Base-by-base conservation (phyloP, 2,797 vertebrate genomes). In the Helicolenus hilgendorfi region DNA sequence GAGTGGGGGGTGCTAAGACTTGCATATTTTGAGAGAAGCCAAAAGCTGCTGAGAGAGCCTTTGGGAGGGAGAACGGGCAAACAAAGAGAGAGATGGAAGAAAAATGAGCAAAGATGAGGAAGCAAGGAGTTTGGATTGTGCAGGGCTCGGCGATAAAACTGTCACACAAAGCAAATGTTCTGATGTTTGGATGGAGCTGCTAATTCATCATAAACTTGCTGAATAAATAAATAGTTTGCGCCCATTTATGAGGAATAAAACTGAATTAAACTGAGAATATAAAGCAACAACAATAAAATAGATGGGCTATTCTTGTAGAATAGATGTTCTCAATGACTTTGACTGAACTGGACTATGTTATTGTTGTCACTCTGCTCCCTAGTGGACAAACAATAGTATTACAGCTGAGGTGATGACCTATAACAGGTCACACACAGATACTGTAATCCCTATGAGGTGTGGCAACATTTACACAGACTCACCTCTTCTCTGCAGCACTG, bases 41-140 rank as follows among this genome's bases (percentile, higher is more conserved):
- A 87, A 68, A 87, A 84, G 41, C 72, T 86, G 69, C 69, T 72
- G 75, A 83, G 74, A 81, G 58, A 69, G 68, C 83, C 26, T 27
- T 3, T 55, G 49, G 11, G 20, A 65, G 35, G 13, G 22, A 36
- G 77, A 64, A 56, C 15, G 27, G 26, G 65, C 77, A 83, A 89
- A 85, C 24, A 76, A 29, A 70, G 36, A 53, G 9, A 38, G 27
- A 69, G 41, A 36, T 11, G n/a, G 18, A 20, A 35, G 31, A 55
- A 36, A 79, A 78, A 24, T 6, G 24, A 4, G 22, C 11, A 33
- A 7, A 15, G 56, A 80, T 29, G 68, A 55, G 62, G 49, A 41
- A 63, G 45, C 68, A 26, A 14, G 26, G 31, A 29, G 14, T 18
- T 59, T 67, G 29, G 10, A 68, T 83, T 79, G 24, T 82, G 63